These are phyloP conservation scores for Paramisgurnus dabryanus DNA, from an alignment of 2,113 vertebrate species.

Conservation along the genomic window DNA sequence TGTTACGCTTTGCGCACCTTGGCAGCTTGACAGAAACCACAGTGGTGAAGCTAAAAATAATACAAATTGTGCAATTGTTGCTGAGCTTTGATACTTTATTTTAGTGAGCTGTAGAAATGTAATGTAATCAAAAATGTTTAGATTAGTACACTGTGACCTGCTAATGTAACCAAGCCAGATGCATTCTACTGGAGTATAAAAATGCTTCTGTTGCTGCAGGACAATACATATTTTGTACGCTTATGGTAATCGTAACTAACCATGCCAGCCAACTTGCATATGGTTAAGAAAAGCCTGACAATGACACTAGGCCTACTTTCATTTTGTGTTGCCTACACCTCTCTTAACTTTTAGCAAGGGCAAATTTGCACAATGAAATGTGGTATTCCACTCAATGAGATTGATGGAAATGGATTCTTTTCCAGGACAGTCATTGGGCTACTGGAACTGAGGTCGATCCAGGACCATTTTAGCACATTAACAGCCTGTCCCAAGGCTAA, in stretches of 20 bases:
- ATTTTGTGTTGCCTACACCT: too few relatives aligned
- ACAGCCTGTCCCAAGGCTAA: slow-evolving; percentile 41
- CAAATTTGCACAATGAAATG: not conserved
- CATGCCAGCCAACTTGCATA: not conserved
- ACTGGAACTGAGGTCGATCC: slow-evolving; percentile 49
- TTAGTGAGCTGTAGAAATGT: not conserved
- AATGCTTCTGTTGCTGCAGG: not conserved
- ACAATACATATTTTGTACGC: not conserved
- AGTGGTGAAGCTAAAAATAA: slow-evolving; percentile 49
- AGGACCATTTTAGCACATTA: slow-evolving; percentile 62
- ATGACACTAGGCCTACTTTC: too few relatives aligned
- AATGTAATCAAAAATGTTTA: too few relatives aligned
- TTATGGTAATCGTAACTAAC: not conserved
- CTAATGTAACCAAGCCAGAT: too few relatives aligned
- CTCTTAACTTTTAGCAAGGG: not conserved
- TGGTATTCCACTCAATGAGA: not conserved
- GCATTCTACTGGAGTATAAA: not conserved
- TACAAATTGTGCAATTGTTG: slow-evolving; percentile 21
- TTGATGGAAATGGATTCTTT: not conserved
- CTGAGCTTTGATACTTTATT: slow-evolving; percentile 28
- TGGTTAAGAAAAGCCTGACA: not conserved
- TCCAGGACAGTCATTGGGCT: not conserved
- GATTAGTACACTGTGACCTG: too few relatives aligned
- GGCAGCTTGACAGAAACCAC: slow-evolving; percentile 1
- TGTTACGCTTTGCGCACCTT: not conserved